phyloP scores from a whole-genome alignment of 2,113 vertebrate species.

The Centropus unirufus region DNA sequence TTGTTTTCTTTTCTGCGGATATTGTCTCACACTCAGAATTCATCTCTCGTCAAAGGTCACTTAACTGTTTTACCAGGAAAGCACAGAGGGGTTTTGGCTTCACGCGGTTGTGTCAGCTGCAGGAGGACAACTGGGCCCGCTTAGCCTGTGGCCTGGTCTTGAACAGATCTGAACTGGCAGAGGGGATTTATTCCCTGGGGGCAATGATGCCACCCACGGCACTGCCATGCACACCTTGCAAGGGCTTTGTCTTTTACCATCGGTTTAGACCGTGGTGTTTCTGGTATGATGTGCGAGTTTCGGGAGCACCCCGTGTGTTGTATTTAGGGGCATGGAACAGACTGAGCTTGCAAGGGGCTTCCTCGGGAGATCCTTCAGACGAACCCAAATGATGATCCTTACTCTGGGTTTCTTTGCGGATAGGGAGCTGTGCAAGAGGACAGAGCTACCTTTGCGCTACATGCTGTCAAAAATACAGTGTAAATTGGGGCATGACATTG shows the following conservation, averaged over 20 bases:
- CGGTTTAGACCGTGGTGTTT: not conserved
- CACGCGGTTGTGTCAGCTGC: not conserved
- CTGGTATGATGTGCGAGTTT: not conserved
- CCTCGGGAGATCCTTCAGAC: not conserved
- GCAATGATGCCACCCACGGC: not conserved
- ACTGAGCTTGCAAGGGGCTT: not conserved
- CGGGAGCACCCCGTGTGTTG: rapidly evolving
- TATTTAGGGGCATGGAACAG: not conserved
- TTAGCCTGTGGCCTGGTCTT: not conserved
- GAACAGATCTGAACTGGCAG: not conserved
- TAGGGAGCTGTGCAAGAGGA: not conserved
- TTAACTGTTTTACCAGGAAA: not conserved
- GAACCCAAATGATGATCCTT: not conserved
- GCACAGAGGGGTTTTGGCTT: not conserved
- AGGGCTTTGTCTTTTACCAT: not conserved
- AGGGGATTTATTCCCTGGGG: not conserved
- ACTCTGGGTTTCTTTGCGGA: not conserved
- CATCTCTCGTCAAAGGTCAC: not conserved
- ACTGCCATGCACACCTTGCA: rapidly evolving
- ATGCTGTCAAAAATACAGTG: not conserved
- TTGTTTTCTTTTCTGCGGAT: not conserved
- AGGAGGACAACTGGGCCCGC: not conserved
- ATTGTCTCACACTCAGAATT: not conserved
- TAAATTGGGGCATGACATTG: not conserved
- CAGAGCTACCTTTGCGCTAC: not conserved